Conservation (phyloP, 2,888 invertebrate genomes). For the Parthenolecanium corni region DNA sequence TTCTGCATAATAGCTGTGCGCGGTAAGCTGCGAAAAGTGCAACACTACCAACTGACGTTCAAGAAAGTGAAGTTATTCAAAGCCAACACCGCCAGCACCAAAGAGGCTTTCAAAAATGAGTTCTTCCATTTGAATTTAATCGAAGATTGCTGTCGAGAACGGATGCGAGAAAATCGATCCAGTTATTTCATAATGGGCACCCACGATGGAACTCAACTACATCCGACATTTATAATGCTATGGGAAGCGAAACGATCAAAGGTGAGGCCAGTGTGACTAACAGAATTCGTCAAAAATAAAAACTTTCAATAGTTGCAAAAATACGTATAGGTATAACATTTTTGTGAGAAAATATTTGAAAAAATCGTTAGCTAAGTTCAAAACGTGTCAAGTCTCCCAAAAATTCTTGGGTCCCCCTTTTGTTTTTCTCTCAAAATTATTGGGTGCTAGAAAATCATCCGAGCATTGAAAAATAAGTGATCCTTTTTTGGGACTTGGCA, state of each 20-base stretch:
- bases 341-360: too few species aligned
- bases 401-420: too few species aligned
- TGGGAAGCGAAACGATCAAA: slow-evolving; percentile 37
- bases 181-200: slow-evolving; percentile 40
- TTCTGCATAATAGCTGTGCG: slow-evolving; percentile 36
- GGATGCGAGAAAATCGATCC: slow-evolving; percentile 33
- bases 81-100: slow-evolving; percentile 35
- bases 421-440: too few species aligned
- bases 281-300: background rate
- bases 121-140: slow-evolving; percentile 32
- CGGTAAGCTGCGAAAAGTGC: slow-evolving; percentile 37
- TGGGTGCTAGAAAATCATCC: too few species aligned
- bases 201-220: slow-evolving; percentile 35
- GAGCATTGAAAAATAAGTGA: too few species aligned
- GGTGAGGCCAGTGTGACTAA: slow-evolving; percentile 32
- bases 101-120: slow-evolving; percentile 36
- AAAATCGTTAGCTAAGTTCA: too few species aligned
- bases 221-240: slow-evolving; percentile 41
- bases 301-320: background rate
- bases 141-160: slow-evolving; percentile 39
- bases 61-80: slow-evolving; percentile 38
- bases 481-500: too few species aligned
- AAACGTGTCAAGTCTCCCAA: too few species aligned
- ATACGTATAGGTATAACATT: too few species aligned
- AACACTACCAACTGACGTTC: slow-evolving; percentile 37